Evolutionary conservation across 2,888 invertebrate species (phyloP).

Genomic region (Kuschelorhynchus macadamiae): DNA sequence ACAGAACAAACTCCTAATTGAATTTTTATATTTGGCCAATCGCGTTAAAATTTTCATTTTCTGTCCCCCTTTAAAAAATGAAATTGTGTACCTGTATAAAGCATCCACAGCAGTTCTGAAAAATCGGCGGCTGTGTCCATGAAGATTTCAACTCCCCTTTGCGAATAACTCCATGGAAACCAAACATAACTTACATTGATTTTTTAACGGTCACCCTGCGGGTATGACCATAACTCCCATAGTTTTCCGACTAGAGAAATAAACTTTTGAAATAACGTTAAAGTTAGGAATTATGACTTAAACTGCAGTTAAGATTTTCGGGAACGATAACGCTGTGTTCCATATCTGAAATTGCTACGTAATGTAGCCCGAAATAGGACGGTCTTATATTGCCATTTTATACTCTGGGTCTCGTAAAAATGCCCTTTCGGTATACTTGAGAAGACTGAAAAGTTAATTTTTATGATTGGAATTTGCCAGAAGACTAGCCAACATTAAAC

Average conservation of each 20-base stretch:
- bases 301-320: slow-evolving; percentile 44
- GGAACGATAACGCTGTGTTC: slow-evolving; percentile 29
- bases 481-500: too few species aligned
- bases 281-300: slow-evolving; percentile 39
- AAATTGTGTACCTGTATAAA: too few species aligned
- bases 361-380: slow-evolving; percentile 14
- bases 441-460: too few species aligned
- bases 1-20: too few species aligned
- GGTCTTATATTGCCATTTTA: slow-evolving; percentile 7
- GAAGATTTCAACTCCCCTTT: too few species aligned
- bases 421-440: not conserved
- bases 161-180: too few species aligned
- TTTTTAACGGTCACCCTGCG: slow-evolving; percentile 23
- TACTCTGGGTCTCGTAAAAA: not conserved
- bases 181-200: not conserved
- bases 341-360: slow-evolving; percentile 32
- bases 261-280: slow-evolving; percentile 39
- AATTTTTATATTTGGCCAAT: too few species aligned
- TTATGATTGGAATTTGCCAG: too few species aligned
- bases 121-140: too few species aligned
- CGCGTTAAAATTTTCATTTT: too few species aligned
- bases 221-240: slow-evolving; percentile 27
- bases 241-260: slow-evolving; percentile 28
- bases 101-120: too few species aligned
- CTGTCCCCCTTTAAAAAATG: too few species aligned